These are phyloP conservation scores for Actinopyga echinites DNA, from an alignment of 53 echinoderm and acorn worm genomes.

Conservation along the genomic window DNA sequence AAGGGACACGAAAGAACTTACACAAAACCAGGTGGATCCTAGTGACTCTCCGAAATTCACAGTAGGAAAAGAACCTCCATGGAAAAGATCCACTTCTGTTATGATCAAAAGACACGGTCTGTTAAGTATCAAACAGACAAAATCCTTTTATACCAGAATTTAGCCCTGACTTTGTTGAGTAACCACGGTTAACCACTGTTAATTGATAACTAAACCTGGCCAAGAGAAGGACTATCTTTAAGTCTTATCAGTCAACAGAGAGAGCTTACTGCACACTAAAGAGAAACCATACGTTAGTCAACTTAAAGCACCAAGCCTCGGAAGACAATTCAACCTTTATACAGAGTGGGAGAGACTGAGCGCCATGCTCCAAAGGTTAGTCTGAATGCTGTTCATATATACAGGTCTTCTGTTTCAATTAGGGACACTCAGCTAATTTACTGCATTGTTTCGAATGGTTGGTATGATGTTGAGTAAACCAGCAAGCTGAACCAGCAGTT, in stretches of 20 bases:
- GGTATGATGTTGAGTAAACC: too few species aligned
- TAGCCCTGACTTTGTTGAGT: background rate
- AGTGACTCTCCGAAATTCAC: background rate
- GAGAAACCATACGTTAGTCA: too few species aligned
- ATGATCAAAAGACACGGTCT: constrained; percentile 7
- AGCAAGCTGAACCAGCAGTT: too few species aligned
- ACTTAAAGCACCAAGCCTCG: background rate
- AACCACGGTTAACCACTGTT: background rate
- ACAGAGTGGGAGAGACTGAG: constrained; percentile 10
- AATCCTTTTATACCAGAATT: background rate
- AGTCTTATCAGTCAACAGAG: constrained; percentile 8
- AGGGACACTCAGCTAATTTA: background rate
- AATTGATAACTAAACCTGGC: constrained; percentile 15
- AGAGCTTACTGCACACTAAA: background rate
- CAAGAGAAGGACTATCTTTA: background rate
- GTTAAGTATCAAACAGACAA: background rate
- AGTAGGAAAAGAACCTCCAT: background rate
- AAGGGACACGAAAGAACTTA: background rate
- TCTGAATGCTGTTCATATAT: constrained; percentile 8
- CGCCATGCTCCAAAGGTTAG: constrained; percentile 10
- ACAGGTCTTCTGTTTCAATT: background rate
- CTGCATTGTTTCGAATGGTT: constrained; percentile 1
- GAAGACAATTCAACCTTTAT: background rate
- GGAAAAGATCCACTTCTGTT: background rate
- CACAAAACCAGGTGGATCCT: background rate